phyloP scores from a whole-genome alignment of 2,797 vertebrate genomes.

The Spinibarbus caldwelli region DNA sequence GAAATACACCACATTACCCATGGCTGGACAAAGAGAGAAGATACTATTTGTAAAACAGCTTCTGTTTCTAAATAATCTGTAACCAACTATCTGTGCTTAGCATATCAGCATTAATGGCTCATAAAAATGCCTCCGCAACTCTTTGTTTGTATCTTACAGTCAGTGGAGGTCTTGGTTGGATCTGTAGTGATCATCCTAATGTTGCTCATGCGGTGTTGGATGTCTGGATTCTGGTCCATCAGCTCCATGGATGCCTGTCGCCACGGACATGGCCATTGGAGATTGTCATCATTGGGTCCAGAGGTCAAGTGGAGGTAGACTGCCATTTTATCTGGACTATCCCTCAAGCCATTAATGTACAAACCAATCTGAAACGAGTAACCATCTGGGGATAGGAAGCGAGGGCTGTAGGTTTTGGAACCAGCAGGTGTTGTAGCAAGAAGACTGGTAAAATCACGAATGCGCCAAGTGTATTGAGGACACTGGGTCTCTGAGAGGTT shows the following conservation, averaged over 20 bases:
- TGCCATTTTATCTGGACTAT: constrained; percentile 67
- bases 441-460: constrained; percentile 80
- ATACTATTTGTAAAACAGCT: background rate
- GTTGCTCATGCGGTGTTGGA: constrained; percentile 86
- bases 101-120: background rate
- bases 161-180: constrained; percentile 66
- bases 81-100: background rate
- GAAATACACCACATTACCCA: constrained; percentile 58
- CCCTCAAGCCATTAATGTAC: constrained; percentile 61
- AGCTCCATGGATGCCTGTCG: constrained; percentile 84
- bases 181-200: constrained; percentile 87
- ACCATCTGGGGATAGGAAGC: constrained; percentile 81
- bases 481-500: constrained; percentile 88
- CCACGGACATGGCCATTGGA: constrained; percentile 90
- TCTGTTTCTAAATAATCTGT: background rate
- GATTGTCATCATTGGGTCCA: constrained; percentile 79
- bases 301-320: constrained; percentile 83
- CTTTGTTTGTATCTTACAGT: constrained; percentile 63
- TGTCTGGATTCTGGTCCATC: constrained; percentile 89
- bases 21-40: background rate
- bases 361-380: constrained; percentile 83
- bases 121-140: background rate
- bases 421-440: constrained; percentile 67
- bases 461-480: constrained; percentile 86
- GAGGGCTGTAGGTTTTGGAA: constrained; percentile 76